Base-by-base conservation (phyloP, 1,140 invertebrate genomes). In the Oncopodura yosiiana region DNA sequence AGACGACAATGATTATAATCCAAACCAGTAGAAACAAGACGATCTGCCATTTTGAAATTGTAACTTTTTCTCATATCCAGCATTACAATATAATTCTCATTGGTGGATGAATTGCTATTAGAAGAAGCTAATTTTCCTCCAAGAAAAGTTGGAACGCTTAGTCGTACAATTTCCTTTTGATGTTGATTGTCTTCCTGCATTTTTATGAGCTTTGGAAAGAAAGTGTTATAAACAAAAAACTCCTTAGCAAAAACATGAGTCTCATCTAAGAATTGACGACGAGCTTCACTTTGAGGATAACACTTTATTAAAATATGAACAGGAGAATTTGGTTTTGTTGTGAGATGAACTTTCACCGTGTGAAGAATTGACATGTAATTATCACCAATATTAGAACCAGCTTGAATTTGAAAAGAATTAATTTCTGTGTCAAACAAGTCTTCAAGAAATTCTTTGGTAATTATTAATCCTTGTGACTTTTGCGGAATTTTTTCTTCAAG, bases 41-140 rank as follows among this genome's bases (percentile, higher is more conserved):
- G 70, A 61, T 75, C 67, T 0, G 74, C 71, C 75, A 81, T 70
- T 57, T 73, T 66, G 65, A 74, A 86, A 1, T 72, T 71, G 6
- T 53, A 30, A 1, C 58, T 36, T 49, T 54, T 43, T 39, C 67
- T 65, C 14, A 81, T 61, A 66, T 81, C 76, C 63, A 78, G 72
- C 48, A 80, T 64, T 23, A 78, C 63, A 3, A 61, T 29, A 36
- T 39, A 61, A 37, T 49, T 53, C 24, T 50, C 51, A n/a, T n/a
- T n/a, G n/a, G n/a, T n/a, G n/a, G n/a, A n/a, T n/a, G n/a, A n/a
- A n/a, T n/a, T n/a, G n/a, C n/a, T n/a, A n/a, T n/a, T n/a, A n/a
- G n/a, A n/a, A n/a, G n/a, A n/a, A n/a, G n/a, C n/a, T n/a, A n/a
- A n/a, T n/a, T n/a, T n/a, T n/a, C n/a, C n/a, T n/a, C n/a, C n/a